Evolutionary conservation across 2,797 vertebrate species (phyloP), one percentile per base, ranked within the genome.

Genomic region (Lepus townsendii): DNA sequence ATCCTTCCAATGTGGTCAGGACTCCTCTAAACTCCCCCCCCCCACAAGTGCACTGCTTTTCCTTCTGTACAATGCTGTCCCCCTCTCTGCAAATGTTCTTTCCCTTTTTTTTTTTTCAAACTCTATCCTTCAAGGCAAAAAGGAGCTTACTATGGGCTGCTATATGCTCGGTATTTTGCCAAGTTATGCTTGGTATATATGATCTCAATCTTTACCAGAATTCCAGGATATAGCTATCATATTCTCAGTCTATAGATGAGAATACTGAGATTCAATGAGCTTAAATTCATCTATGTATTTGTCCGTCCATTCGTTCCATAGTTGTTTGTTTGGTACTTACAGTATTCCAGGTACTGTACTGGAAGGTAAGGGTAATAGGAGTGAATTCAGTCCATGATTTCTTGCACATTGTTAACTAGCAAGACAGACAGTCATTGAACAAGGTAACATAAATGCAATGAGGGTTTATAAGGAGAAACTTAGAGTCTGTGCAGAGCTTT

Each of bases 171-270:
- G 62, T 38, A 2, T 42, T 19, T 10, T 68, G 14, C 9, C 7
- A 52, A 6, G 5, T 0, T 65, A 30, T 30, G 0, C 52, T 71
- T 76, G 47, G 17, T 30, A 52, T 17, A 5, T 20, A 26, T 50
- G 26, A 87, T 68, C 16, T 86, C 63, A 84, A 83, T 73, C 32
- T 88, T 93, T 38, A 69, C 32, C 88, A 52, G 82, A 92, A 84
- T 0, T 2, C 65, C 42, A 75, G 32, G 30, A 50, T 42, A 35
- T 13, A 30, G 30, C 13, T 50, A 19, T 32, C 54, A 54, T 78
- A n/a, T 77, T 65, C 26, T 27, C 66, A 60, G 11, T 32, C 30
- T 77, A 27, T 5, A 62, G 42, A 54, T 76, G 71, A 63, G 32
- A 24, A 78, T 35, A 62, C 30, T 26, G 5, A 60, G 52, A 16